Base-by-base conservation (phyloP, 1,140 invertebrate genomes). In the Drosophila repletoides region DNA sequence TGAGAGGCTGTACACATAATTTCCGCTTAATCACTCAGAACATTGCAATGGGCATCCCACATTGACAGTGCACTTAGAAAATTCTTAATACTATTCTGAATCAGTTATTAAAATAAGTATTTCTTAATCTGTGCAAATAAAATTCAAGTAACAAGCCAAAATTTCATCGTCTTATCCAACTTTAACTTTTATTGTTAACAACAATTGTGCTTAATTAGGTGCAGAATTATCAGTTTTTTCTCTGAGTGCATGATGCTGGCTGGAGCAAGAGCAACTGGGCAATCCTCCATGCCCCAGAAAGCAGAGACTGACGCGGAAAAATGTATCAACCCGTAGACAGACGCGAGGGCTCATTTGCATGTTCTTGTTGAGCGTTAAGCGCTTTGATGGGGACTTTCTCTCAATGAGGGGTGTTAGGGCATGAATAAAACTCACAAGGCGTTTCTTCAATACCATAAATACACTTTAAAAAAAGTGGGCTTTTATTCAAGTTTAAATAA, bases 341-440 rank as follows among this genome's bases (percentile, higher is more conserved):
- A 81, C 68, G 69, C 65, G 59, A 71, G 60, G 81, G 71, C 81
- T 88, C 87, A 88, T 89, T 89, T 89, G 81, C 87, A 84, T 88
- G 71, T 55, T 48, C 64, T 15, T 26, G 31, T 63, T 61, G 55
- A 63, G 74, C 74, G 63, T 70, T 56, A 70, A 68, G 59, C 56
- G 66, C 80, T 86, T 86, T 87, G 80, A 87, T 73, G 72, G 72
- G 22, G 21, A 43, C 12, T 36, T 9, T 5, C 14, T n/a, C n/a
- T n/a, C 7, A n/a, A 17, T 14, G 38, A 73, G 60, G 43, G 73
- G 49, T 72, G 74, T 68, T 75, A 28, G 49, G 48, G 72, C 80
- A 61, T 86, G 63, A 86, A n/a, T n/a, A 84, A 71, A 75, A 51
- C 43, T 64, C 69, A 70, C 41, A 49, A 49, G 49, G 52, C 59